Base-by-base conservation (phyloP, 2,797 vertebrate species). In the Urosaurus nigricauda region DNA sequence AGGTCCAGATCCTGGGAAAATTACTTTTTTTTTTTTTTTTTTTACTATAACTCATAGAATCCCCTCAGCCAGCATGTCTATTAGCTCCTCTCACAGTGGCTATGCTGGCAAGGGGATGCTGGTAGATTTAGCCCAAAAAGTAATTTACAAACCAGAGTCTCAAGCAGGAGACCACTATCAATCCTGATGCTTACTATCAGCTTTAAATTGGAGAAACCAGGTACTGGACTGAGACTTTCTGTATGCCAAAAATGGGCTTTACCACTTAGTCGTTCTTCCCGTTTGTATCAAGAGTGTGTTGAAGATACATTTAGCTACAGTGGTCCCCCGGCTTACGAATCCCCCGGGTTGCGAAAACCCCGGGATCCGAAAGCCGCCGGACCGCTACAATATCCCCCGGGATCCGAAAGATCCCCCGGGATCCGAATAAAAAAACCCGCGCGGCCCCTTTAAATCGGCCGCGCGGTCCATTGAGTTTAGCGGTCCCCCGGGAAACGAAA, bases 211-310 rank as follows among this genome's bases (percentile, higher is more conserved):
- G 29, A 51, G 26, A 70, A 47, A 40, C 37, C 5, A 32, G 56
- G 56, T 35, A 60, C 9, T 63, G 56, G 29, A 63, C 60, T 21
- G 60, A 24, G 60, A 63, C 60, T 63, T 63, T 24, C 80, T 43
- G 24, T 11, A 83, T 83, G 53, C 29, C 32, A 68, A 47, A 21
- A 26, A 47, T 43, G 35, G 65, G 4, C 37, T 65, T 21, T 82
- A 21, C 37, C 58, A 60, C 13, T 32, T 12, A 65, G 24, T 14
- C 16, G 17, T 82, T 12, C 35, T 43, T 7, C 24, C 35, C 80
- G 26, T 65, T 14, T 82, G 91, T 92, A 94, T 94, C 96, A 96
- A 95, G 93, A 93, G 47, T 93, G 93, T 95, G 93, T 94, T 87
- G 91, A 95, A 87, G 92, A 91, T 89, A 94, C 17, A 74, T 92